Percentiles rank a stretch among this genome's conserved stretches.
Conservation (phyloP, 2,888 invertebrate species). For the Watsonalla cultraria region DNA sequence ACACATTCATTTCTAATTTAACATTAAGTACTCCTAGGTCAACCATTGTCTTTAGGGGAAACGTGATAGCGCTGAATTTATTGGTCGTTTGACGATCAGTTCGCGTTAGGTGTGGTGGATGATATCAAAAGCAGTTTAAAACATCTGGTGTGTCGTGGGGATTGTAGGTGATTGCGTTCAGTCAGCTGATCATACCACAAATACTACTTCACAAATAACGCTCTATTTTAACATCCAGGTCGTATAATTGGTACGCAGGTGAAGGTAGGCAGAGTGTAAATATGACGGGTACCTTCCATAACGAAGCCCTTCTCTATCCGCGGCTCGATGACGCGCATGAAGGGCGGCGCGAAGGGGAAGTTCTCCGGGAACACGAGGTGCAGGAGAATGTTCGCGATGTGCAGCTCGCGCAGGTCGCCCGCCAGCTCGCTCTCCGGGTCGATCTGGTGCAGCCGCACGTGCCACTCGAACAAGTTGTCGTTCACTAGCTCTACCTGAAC, state of each 20-base stretch:
- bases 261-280: not conserved
- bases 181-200: too few relatives aligned
- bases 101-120: too few relatives aligned
- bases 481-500: constrained; percentile 86
- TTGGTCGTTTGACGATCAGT: too few relatives aligned
- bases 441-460: constrained; percentile 88
- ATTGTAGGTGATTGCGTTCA: too few relatives aligned
- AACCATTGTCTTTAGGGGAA: too few relatives aligned
- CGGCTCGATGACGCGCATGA: constrained; percentile 89
- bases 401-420: constrained; percentile 88
- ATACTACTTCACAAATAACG: too few relatives aligned
- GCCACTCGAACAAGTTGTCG: constrained; percentile 93
- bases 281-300: constrained; percentile 83
- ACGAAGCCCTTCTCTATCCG: constrained; percentile 91
- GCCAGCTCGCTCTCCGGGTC: constrained; percentile 91
- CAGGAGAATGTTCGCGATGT: constrained; percentile 85
- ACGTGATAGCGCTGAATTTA: too few relatives aligned
- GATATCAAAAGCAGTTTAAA: too few relatives aligned
- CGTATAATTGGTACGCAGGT: not conserved
- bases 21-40: too few relatives aligned
- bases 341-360: constrained; percentile 93
- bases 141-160: too few relatives aligned
- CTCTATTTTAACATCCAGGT: not conserved
- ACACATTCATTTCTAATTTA: not conserved
- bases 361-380: constrained; percentile 92